These are phyloP conservation scores for Larimichthys crocea DNA, from an alignment of 2,113 vertebrate species.

Conservation along the genomic window DNA sequence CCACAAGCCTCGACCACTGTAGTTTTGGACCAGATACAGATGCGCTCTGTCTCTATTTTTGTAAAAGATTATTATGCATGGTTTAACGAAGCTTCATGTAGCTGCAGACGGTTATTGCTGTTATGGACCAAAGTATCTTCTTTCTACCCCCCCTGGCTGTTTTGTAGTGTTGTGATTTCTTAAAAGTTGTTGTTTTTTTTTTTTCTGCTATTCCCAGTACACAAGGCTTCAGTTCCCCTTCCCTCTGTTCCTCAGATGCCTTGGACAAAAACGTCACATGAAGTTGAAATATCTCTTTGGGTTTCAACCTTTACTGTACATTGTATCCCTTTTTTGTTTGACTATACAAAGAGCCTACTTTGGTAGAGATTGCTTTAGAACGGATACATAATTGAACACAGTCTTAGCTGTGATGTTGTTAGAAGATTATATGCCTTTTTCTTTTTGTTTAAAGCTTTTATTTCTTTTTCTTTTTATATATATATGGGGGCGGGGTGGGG, in stretches of 20 bases:
- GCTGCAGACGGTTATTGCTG: constrained; percentile 79
- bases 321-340: constrained; percentile 49
- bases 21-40: constrained; percentile 71
- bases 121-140: constrained; percentile 82
- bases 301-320: constrained; percentile 69
- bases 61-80: constrained; percentile 77
- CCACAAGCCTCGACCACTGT: constrained; percentile 65
- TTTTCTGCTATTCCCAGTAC: constrained; percentile 27
- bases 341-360: constrained; percentile 64
- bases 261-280: constrained; percentile 48
- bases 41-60: constrained; percentile 74
- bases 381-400: constrained; percentile 64
- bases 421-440: constrained; percentile 65
- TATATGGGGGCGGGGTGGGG: constrained; percentile 69
- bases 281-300: constrained; percentile 39
- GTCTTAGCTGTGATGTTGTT: constrained; percentile 71
- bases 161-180: constrained; percentile 60
- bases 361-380: constrained; percentile 64
- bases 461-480: constrained; percentile 64
- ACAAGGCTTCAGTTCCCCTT: constrained; percentile 24
- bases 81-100: constrained; percentile 76
- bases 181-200: neutral
- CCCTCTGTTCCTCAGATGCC: constrained; percentile 37
- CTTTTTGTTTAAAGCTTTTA: constrained; percentile 74
- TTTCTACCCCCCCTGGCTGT: constrained; percentile 58